Conservation (phyloP, 2,888 invertebrate species). For the Agelastica alni region DNA sequence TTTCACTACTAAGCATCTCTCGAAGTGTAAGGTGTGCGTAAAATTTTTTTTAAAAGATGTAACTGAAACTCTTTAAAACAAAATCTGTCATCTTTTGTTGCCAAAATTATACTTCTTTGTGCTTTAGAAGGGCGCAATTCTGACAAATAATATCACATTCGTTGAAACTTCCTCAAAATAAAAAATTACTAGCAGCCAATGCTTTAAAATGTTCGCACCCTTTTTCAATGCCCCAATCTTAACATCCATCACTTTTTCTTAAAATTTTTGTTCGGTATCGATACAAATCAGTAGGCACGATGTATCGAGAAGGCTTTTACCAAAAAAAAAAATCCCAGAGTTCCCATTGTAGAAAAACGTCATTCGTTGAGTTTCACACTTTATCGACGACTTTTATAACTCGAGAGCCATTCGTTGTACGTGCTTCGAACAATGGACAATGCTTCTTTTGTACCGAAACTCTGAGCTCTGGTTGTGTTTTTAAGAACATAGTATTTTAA, state of each 20-base stretch:
- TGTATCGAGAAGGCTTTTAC: conserved; percentile 19
- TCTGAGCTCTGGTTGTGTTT: conserved; percentile 1
- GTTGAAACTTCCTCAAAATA: too few species aligned
- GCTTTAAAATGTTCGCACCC: too few species aligned
- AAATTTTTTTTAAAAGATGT: too few species aligned
- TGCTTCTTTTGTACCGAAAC: conserved; percentile 23
- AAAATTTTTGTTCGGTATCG: conserved; percentile 11
- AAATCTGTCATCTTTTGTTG: too few species aligned
- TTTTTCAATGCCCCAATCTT: too few species aligned
- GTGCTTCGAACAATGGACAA: conserved; percentile 28
- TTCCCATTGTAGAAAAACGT: conserved; percentile 18
- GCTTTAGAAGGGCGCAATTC: too few species aligned
- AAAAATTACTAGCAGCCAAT: too few species aligned
- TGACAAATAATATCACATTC: too few species aligned
- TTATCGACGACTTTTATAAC: conserved; percentile 28
- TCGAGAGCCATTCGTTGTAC: conserved; percentile 27
- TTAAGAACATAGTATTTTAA: conserved; percentile 18
- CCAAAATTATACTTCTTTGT: too few species aligned
- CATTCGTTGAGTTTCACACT: conserved; percentile 25
- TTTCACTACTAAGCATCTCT: too few species aligned
- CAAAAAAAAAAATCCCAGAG: conserved; percentile 13
- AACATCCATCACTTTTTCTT: conserved; percentile 18
- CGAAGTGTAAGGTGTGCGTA: too few species aligned
- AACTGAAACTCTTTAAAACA: too few species aligned
- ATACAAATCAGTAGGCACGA: conserved; percentile 22